A percentile compares a stretch with the other conserved stretches of the same genome.
These are phyloP conservation scores for Gobio gobio DNA, from an alignment of 2,113 vertebrate species.

Conservation along the genomic window DNA sequence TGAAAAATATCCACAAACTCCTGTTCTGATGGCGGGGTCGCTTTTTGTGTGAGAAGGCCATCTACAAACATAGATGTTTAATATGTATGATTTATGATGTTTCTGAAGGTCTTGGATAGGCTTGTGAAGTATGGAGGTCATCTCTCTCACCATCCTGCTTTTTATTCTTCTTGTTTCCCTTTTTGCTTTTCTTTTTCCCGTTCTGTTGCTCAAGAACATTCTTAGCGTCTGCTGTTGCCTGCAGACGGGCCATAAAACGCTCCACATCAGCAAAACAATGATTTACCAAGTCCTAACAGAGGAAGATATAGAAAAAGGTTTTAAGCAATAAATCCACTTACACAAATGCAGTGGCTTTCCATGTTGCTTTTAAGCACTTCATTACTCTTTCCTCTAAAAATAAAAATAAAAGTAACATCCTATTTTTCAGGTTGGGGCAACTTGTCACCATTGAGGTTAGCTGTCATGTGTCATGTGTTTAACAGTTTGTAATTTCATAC, in stretches of 20 bases:
- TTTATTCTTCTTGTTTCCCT: constrained; percentile 55
- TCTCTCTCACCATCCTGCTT: constrained; percentile 34
- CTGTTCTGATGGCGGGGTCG: constrained; percentile 75
- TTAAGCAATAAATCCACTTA: not conserved
- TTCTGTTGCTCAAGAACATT: constrained; percentile 76
- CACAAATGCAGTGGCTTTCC: not conserved
- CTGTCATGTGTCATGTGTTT: not conserved
- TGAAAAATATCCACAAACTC: constrained; percentile 83
- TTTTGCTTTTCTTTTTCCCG: constrained; percentile 65
- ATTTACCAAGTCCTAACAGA: constrained; percentile 82
- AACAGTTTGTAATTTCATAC: not conserved
- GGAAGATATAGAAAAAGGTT: not conserved
- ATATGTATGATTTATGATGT: not conserved
- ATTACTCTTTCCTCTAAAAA: not conserved
- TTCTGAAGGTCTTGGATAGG: not conserved
- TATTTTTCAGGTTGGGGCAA: not conserved
- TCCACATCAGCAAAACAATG: constrained; percentile 87
- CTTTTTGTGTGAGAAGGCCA: constrained; percentile 77
- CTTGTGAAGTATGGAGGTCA: not conserved
- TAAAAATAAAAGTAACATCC: not conserved
- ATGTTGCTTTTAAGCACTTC: not conserved
- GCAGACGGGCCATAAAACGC: constrained; percentile 79
- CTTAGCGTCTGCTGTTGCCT: constrained; percentile 82
- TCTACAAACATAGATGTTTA: constrained; percentile 67
- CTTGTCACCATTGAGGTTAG: not conserved